These are phyloP conservation scores for Stenolophus ochropezus DNA, from an alignment of 2,888 invertebrate species.

Conservation along the genomic window DNA sequence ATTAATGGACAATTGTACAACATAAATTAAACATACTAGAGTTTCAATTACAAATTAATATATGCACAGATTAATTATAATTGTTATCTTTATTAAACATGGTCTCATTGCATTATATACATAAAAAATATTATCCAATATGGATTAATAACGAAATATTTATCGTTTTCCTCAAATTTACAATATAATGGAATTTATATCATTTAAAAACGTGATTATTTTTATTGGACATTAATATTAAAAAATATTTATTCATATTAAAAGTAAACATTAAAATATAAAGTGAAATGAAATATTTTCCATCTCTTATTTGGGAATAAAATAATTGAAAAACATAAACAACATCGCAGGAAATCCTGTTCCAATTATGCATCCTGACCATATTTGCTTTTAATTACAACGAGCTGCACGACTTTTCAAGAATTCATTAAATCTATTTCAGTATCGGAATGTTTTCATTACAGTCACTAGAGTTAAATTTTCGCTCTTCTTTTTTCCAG, in stretches of 20 bases:
- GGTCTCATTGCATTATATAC: neutral
- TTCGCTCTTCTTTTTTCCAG: slow-evolving; percentile 43
- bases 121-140: neutral
- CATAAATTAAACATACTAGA: slow-evolving; percentile 6
- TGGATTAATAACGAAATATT: neutral
- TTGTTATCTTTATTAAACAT: slow-evolving; percentile 23
- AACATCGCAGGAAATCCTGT: neutral
- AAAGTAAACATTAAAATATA: slow-evolving; percentile 2
- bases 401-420: slow-evolving; percentile 40
- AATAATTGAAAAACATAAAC: slow-evolving; percentile 15
- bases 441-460: slow-evolving; percentile 54
- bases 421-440: slow-evolving; percentile 50
- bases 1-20: neutral
- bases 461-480: slow-evolving; percentile 31
- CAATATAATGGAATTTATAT: neutral
- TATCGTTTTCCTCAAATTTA: neutral
- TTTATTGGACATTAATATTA: neutral
- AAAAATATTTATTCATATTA: slow-evolving; percentile 1
- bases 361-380: neutral
- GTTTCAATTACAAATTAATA: slow-evolving; percentile 8
- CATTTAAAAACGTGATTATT: neutral
- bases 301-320: slow-evolving; percentile 7
- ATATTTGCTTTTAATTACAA: slow-evolving; percentile 50
- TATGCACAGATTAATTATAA: neutral
- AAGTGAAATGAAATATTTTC: neutral